phyloP scores from a whole-genome alignment of 2,797 vertebrate genomes.

The Craterocephalus amniculus region DNA sequence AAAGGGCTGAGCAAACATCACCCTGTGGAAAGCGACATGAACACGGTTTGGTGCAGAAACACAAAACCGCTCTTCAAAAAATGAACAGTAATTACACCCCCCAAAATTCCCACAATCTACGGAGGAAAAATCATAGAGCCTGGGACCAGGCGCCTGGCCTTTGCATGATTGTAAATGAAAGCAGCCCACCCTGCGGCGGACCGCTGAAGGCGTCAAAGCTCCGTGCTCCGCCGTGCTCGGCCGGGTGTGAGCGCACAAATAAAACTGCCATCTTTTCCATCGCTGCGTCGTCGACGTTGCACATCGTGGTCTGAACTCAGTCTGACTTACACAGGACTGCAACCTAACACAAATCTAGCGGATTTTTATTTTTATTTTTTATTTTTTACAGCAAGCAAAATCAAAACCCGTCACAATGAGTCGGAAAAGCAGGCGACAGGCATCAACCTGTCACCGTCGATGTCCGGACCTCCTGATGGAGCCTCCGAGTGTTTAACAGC shows the following conservation, averaged over 20 bases:
- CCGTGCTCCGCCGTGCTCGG: not conserved
- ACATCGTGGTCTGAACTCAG: not conserved
- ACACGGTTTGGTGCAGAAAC: no score
- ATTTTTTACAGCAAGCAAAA: slow-evolving; percentile 1
- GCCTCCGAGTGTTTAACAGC: not conserved
- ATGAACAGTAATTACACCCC: not conserved
- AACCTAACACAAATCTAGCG: slow-evolving; percentile 2
- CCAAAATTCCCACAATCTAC: not conserved
- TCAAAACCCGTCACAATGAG: not conserved
- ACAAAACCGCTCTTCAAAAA: no score
- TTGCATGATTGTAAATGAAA: not conserved
- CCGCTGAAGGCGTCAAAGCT: not conserved
- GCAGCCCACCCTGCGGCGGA: not conserved
- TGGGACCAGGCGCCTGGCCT: not conserved
- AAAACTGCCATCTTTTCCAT: slow-evolving; percentile 25
- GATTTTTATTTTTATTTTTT: no score
- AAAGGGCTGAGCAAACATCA: not conserved
- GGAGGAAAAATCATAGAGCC: not conserved
- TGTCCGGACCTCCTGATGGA: not conserved
- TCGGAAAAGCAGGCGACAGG: not conserved
- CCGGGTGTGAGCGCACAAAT: slow-evolving; percentile 4
- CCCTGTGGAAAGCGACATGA: not conserved
- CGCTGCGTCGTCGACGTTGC: not conserved
- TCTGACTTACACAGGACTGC: not conserved
- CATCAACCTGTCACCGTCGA: slow-evolving; percentile 10